phyloP scores from a whole-genome alignment of 2,113 vertebrate genomes.

The Clarias batrachus region DNA sequence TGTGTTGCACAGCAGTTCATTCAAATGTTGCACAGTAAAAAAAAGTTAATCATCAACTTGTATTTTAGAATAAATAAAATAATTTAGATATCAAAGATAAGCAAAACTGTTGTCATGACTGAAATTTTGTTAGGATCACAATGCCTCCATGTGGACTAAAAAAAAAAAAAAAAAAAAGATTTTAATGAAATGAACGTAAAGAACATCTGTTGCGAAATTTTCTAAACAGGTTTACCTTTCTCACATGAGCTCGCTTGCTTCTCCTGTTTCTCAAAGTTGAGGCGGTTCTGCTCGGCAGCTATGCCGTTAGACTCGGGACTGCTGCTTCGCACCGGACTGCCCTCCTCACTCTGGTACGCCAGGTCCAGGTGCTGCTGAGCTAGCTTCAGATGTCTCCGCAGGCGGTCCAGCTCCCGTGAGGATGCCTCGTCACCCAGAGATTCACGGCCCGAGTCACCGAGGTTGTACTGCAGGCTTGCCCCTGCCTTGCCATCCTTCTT shows the following conservation, averaged over 20 bases:
- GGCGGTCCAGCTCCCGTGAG: constrained; percentile 65
- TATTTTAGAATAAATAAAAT: not conserved
- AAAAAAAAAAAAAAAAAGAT: not conserved
- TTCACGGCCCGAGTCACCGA: constrained; percentile 68
- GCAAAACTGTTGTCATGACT: not conserved
- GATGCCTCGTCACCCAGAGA: constrained; percentile 72
- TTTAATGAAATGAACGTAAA: not conserved
- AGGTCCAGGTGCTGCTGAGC: constrained; percentile 79
- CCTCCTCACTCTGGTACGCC: constrained; percentile 74
- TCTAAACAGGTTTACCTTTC: constrained; percentile 66
- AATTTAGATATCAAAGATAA: not conserved
- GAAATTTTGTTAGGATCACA: no score
- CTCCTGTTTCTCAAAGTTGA: constrained; percentile 86
- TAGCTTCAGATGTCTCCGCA: constrained; percentile 73
- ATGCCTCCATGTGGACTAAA: not conserved
- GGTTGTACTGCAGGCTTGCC: constrained; percentile 71
- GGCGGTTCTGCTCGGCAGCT: constrained; percentile 83
- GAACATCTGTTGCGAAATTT: not conserved
- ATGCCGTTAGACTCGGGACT: constrained; percentile 87
- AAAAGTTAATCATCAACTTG: not conserved
- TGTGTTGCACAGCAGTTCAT: not conserved
- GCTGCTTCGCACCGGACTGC: constrained; percentile 80
- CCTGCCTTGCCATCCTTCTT: constrained; percentile 74
- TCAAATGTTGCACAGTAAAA: not conserved
- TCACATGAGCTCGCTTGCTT: constrained; percentile 78